Percentiles rank a stretch among this genome's conserved stretches.
Evolutionary conservation across 2,113 vertebrate genomes (phyloP).

Genomic region (Tympanuchus pallidicinctus): DNA sequence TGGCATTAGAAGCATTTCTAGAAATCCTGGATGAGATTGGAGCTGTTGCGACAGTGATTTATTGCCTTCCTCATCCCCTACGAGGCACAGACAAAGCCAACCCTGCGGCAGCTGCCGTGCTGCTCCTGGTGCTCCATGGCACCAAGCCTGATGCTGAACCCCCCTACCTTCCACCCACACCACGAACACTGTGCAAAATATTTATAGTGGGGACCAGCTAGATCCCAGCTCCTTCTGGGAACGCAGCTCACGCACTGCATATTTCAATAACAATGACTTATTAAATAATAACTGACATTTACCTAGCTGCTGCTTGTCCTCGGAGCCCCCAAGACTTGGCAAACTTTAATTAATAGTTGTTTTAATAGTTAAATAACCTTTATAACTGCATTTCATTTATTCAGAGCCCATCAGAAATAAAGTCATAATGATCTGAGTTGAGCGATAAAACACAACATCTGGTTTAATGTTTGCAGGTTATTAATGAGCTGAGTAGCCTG

Average conservation of each 20-base stretch:
- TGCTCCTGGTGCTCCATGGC: accelerated
- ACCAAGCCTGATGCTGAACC: accelerated
- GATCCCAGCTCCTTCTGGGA: neutral
- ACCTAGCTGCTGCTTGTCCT: constrained; percentile 67
- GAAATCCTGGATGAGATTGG: neutral
- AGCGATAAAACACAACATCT: constrained; percentile 73
- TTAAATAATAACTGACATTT: constrained; percentile 77
- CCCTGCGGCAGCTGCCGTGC: accelerated
- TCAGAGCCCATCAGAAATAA: constrained; percentile 57
- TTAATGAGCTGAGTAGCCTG: constrained; percentile 62
- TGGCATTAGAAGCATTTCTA: constrained; percentile 9
- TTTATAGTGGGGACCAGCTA: neutral
- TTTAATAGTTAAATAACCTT: constrained; percentile 80
- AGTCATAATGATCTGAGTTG: constrained; percentile 70
- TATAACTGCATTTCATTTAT: constrained; percentile 66
- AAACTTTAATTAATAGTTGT: constrained; percentile 78
- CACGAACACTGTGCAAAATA: neutral
- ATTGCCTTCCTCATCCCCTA: neutral
- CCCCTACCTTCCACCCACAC: neutral
- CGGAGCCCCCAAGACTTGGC: constrained; percentile 62
- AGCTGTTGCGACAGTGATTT: neutral
- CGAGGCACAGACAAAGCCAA: neutral
- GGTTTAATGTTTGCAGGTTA: constrained; percentile 60
- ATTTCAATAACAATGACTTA: constrained; percentile 63
- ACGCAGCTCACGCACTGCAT: constrained; percentile 8